Conservation (phyloP, 1,140 invertebrate genomes). For the Eurosta solidaginis region DNA sequence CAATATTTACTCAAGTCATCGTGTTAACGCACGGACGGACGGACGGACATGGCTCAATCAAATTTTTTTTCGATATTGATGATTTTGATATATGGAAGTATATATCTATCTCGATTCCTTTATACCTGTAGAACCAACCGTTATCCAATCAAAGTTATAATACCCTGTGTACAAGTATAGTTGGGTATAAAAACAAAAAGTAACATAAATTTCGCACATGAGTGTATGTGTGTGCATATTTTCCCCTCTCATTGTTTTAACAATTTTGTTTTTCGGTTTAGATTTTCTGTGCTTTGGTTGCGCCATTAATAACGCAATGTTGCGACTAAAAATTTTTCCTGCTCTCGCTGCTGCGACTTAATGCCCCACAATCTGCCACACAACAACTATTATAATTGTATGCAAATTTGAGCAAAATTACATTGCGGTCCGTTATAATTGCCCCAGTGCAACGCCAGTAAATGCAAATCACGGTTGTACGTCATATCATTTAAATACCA, state of each 20-base stretch:
- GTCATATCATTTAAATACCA: too few species aligned
- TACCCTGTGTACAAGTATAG: too few species aligned
- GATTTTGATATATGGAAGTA: too few species aligned
- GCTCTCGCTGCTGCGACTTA: background rate
- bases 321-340: too few species aligned
- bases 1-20: too few species aligned
- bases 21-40: too few species aligned
- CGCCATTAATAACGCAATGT: constrained; percentile 26
- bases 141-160: too few species aligned
- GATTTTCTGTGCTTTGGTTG: background rate
- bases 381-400: constrained; percentile 28
- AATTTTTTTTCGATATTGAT: too few species aligned
- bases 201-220: background rate
- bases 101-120: too few species aligned
- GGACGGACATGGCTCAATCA: too few species aligned
- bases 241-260: background rate
- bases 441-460: constrained; percentile 51
- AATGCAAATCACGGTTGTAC: constrained; percentile 51
- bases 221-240: background rate
- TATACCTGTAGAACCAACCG: too few species aligned
- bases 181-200: too few species aligned
- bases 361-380: background rate
- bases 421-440: constrained; percentile 59
- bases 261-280: background rate
- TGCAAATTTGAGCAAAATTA: constrained; percentile 55